A percentile compares a stretch with the other conserved stretches of the same genome.
Evolutionary conservation across 2,113 vertebrate species (phyloP).

Genomic region (Diadophis punctatus): DNA sequence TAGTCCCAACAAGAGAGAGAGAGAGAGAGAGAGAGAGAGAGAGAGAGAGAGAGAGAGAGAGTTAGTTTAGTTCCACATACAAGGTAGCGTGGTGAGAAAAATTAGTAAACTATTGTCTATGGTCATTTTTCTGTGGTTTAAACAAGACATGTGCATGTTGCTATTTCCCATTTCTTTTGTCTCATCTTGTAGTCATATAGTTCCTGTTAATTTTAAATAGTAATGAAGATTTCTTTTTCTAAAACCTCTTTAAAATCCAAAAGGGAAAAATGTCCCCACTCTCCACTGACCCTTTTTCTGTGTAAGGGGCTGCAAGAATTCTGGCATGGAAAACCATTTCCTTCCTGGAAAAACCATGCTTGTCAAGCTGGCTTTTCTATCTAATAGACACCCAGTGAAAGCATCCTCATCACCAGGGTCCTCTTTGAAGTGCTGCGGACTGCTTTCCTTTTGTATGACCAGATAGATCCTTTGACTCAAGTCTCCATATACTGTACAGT

Average conservation of each 20-base stretch:
- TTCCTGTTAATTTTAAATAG: not conserved
- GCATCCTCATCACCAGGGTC: not conserved
- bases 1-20: not conserved
- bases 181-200: not conserved
- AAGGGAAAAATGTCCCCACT: not conserved
- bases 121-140: not conserved
- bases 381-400: not conserved
- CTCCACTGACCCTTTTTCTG: not conserved
- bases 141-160: not conserved
- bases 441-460: not conserved
- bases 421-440: not conserved
- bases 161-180: not conserved
- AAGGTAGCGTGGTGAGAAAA: not conserved
- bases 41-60: too few relatives aligned
- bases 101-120: not conserved
- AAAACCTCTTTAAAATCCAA: not conserved
- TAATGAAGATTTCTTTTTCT: not conserved
- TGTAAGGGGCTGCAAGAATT: not conserved
- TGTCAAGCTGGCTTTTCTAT: not conserved
- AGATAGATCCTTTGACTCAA: not conserved
- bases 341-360: not conserved
- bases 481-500: not conserved
- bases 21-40: too few relatives aligned
- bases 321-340: not conserved
- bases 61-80: not conserved